These are phyloP conservation scores for Dicyrtomina minuta DNA, from an alignment of 2,888 invertebrate species.

Conservation along the genomic window DNA sequence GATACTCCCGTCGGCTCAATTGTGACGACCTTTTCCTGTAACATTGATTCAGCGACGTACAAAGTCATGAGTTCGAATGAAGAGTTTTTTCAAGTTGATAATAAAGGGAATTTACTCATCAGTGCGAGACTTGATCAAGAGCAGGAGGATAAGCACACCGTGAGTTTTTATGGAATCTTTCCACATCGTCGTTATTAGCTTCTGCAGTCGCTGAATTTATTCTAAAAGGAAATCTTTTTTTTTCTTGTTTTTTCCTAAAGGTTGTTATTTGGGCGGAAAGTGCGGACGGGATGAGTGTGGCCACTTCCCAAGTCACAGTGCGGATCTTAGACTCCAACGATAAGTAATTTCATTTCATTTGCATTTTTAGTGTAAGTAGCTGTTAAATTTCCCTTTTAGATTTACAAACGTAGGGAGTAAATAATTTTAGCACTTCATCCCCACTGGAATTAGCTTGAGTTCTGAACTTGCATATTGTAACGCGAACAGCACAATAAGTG, in stretches of 20 bases:
- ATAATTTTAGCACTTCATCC: too few species aligned
- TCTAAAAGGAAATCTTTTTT: not conserved
- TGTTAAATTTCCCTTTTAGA: not conserved
- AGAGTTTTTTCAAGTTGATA: slow-evolving; percentile 52
- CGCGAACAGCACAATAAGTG: too few species aligned
- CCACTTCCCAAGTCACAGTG: slow-evolving; percentile 53
- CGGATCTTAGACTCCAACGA: slow-evolving; percentile 41
- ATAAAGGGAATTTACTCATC: slow-evolving; percentile 50
- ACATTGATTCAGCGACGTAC: slow-evolving; percentile 58
- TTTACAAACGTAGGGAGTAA: too few species aligned
- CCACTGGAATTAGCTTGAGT: too few species aligned
- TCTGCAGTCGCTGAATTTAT: not conserved
- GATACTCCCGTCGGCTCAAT: slow-evolving; percentile 57
- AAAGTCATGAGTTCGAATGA: slow-evolving; percentile 57
- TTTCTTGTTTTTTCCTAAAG: slow-evolving; percentile 32
- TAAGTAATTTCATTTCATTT: slow-evolving; percentile 27
- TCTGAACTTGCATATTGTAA: too few species aligned
- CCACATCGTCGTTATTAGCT: not conserved
- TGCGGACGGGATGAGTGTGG: slow-evolving; percentile 51
- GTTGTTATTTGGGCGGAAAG: slow-evolving; percentile 53
- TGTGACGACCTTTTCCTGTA: slow-evolving; percentile 59
- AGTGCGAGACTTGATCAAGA: slow-evolving; percentile 52
- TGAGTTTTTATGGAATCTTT: slow-evolving; percentile 34
- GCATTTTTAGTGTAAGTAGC: slow-evolving; percentile 3
- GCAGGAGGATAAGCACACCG: slow-evolving; percentile 53